Percentiles rank a stretch among this genome's conserved stretches.
These are phyloP conservation scores for Liolophura sinensis DNA, from an alignment of 1,140 invertebrate genomes.

Conservation along the genomic window DNA sequence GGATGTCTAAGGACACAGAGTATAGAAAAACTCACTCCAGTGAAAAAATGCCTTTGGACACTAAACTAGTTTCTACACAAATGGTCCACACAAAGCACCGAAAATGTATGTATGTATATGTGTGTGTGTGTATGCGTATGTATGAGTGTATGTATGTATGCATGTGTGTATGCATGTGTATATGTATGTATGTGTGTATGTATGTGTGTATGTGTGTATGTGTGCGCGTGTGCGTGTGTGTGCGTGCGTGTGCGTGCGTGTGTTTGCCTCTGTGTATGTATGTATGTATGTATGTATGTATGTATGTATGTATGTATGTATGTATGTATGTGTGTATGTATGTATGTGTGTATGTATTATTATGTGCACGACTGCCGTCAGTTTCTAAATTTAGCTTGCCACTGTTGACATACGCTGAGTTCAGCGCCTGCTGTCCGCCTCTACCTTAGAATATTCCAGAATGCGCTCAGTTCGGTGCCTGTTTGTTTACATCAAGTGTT, in stretches of 20 bases:
- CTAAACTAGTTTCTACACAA: too few species aligned
- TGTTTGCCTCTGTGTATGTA: slow-evolving; percentile 15
- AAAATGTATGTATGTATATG: slow-evolving; percentile 16
- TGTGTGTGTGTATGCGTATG: slow-evolving; percentile 12
- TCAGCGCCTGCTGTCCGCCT: too few species aligned
- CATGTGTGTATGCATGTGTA: slow-evolving; percentile 14
- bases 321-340: slow-evolving; percentile 11
- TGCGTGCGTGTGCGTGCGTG: slow-evolving; percentile 15
- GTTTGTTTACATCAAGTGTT: too few species aligned
- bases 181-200: slow-evolving; percentile 16
- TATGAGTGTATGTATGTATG: slow-evolving; percentile 13
- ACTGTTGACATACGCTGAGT: too few species aligned
- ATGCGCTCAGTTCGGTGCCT: too few species aligned
- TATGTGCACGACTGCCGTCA: too few species aligned
- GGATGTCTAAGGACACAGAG: too few species aligned
- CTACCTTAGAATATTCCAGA: too few species aligned
- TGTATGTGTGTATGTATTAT: slow-evolving; percentile 15
- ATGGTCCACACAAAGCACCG: neutral
- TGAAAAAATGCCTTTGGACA: too few species aligned
- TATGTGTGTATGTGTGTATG: slow-evolving; percentile 16
- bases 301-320: slow-evolving; percentile 18
- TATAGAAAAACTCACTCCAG: too few species aligned
- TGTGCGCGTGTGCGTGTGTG: slow-evolving; percentile 13
- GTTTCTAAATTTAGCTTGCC: too few species aligned
- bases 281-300: slow-evolving; percentile 16